A percentile compares a stretch with the other conserved stretches of the same genome.
Evolutionary conservation across 1,140 invertebrate species (phyloP).

Genomic region (Aricia agestis): DNA sequence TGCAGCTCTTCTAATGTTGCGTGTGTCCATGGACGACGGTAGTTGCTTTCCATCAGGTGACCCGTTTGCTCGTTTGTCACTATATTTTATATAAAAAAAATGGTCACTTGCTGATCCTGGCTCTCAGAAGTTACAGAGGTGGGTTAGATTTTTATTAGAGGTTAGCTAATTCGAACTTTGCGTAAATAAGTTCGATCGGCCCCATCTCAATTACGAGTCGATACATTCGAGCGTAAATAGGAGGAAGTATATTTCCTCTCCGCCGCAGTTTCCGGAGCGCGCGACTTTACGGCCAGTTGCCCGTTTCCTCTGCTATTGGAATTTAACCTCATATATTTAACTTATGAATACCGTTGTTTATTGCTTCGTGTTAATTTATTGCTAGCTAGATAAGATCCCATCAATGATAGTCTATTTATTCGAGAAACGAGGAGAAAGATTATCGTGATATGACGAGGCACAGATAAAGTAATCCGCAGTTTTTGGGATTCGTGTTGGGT

Average conservation of each 20-base stretch:
- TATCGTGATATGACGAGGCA: neutral
- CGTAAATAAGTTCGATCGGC: neutral
- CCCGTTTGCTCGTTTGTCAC: too few relatives aligned
- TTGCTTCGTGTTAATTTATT: constrained; percentile 22
- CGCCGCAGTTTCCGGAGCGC: neutral
- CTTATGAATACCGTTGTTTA: constrained; percentile 4
- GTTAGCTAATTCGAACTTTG: neutral
- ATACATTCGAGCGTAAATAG: constrained; percentile 11
- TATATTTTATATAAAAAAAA: too few relatives aligned
- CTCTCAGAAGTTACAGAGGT: too few relatives aligned
- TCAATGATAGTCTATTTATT: neutral
- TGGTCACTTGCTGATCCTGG: too few relatives aligned
- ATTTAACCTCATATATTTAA: constrained; percentile 18
- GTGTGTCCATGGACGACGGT: too few relatives aligned
- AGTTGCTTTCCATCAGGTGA: too few relatives aligned
- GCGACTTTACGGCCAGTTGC: neutral
- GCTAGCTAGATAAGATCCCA: neutral
- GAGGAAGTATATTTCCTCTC: constrained; percentile 20
- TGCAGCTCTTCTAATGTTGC: too few relatives aligned
- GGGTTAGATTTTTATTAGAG: too few relatives aligned
- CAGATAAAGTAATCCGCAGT: neutral
- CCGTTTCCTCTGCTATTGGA: constrained; percentile 2
- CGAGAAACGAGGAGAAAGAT: neutral
- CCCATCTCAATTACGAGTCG: neutral
- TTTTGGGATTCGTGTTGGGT: neutral